A percentile compares a stretch with the other conserved stretches of the same genome.
These are phyloP conservation scores for Ptychobarbus kaznakovi DNA, from an alignment of 2,797 vertebrate species.

Conservation along the genomic window DNA sequence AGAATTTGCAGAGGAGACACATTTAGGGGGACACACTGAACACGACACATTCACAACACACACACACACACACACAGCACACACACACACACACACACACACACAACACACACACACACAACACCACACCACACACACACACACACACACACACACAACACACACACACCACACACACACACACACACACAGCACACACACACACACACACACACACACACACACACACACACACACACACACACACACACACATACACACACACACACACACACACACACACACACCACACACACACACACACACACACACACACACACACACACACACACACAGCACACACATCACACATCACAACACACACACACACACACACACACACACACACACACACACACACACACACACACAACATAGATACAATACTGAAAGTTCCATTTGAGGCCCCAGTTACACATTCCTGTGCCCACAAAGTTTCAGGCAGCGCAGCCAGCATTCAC, in stretches of 20 bases:
- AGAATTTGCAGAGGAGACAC: slow-evolving; percentile 49
- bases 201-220: slow-evolving; percentile 13
- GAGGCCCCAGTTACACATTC: slow-evolving; percentile 37
- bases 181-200: slow-evolving; percentile 15
- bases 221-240: slow-evolving; percentile 15
- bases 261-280: slow-evolving; percentile 7
- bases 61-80: slow-evolving; percentile 18
- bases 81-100: slow-evolving; percentile 17
- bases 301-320: too few species aligned
- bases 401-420: slow-evolving; percentile 1
- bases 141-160: too few species aligned
- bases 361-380: slow-evolving; percentile 16
- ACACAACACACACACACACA: slow-evolving; percentile 5
- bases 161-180: too few species aligned
- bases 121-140: too few species aligned
- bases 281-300: too few species aligned
- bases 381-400: slow-evolving; percentile 17
- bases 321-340: too few species aligned
- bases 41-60: too few species aligned
- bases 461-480: slow-evolving; percentile 51
- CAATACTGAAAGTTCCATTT: slow-evolving; percentile 15
- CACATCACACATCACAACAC: too few species aligned
- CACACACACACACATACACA: slow-evolving; percentile 16
- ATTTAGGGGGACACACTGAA: slow-evolving; percentile 24
- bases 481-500: slow-evolving; percentile 24